Base-by-base conservation (phyloP, 2,888 invertebrate species). In the Athalia rosae region DNA sequence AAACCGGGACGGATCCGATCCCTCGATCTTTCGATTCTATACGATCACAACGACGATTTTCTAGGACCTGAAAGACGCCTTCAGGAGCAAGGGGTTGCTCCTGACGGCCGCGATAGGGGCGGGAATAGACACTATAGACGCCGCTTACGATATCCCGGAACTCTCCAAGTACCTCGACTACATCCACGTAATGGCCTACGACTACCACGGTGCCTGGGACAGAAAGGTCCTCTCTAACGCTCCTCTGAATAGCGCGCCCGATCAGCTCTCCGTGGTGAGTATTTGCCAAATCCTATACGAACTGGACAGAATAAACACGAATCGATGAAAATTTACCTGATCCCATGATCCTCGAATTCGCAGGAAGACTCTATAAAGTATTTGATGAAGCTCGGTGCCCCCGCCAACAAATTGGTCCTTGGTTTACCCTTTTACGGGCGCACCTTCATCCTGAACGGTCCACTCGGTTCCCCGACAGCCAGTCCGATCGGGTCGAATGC, bases 151-250 rank as follows among this genome's bases (percentile, higher is more conserved):
- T 87, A 92, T 97, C 11, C 91, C 93, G 5, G 92, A 93, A 80
- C 90, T 97, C 11, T 85, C 87, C 0, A 85, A 88, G 69, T 82
- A 88, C 78, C 80, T 88, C 13, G 94, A 95, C 87, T 93, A 92
- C 77, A 92, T 97, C 56, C 96, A 97, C 83, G 93, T 97, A 87
- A 97, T 97, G 97, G 95, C 95, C 79, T 97, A 97, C 88, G 97
- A 97, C 89, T 97, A 96, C 88, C 96, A 96, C 82, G 97, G 97
- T 0, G 92, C 94, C 5, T 97, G 96, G 96, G 95, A 97, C 83
- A 91, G 91, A 0, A 91, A 91, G 78, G 93, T 95, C 0, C 95
- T 95, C 0, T 94, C 95, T 8, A 97, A 97, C 86, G 94, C 97
- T 0, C 97, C 97, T 0, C 86, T 97, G 7, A 91, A 90, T 45